Conservation (phyloP, 1,140 invertebrate species). For the Heterodera schachtii region DNA sequence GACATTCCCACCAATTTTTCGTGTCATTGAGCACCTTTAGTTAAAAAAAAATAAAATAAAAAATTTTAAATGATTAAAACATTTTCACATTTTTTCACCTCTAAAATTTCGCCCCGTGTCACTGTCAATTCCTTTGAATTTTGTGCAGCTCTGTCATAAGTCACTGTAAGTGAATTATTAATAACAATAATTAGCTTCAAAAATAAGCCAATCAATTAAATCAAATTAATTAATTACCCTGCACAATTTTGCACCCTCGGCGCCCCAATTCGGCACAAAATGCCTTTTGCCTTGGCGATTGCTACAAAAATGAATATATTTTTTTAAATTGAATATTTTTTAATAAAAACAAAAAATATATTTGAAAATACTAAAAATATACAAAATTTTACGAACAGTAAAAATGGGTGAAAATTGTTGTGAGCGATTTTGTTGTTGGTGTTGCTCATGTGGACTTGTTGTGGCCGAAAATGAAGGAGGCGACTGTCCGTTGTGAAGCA, state of each 20-base stretch:
- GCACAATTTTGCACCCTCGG: constrained; percentile 69
- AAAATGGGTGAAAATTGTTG: not conserved
- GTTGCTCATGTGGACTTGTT: not conserved
- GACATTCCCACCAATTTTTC: constrained; percentile 97
- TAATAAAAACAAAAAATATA: no score
- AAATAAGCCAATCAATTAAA: constrained; percentile 61
- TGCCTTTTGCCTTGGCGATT: constrained; percentile 51
- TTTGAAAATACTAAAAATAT: no score
- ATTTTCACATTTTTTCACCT: constrained; percentile 70
- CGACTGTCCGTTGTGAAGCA: not conserved
- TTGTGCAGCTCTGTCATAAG: constrained; percentile 91
- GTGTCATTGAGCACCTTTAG: constrained; percentile 74
- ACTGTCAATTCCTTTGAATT: constrained; percentile 97
- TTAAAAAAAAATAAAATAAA: no score
- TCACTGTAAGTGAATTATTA: constrained; percentile 70
- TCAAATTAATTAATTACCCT: constrained; percentile 73
- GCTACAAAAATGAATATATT: constrained; percentile 21
- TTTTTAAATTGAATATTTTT: no score
- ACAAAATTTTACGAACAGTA: not conserved
- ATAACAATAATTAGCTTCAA: not conserved
- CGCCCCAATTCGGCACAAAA: constrained; percentile 53
- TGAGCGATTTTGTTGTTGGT: not conserved
- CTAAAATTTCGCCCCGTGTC: constrained; percentile 87
- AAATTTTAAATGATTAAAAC: not conserved
- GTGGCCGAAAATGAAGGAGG: not conserved